phyloP scores from a whole-genome alignment of 1,140 invertebrate species.

The Heliconius himera region DNA sequence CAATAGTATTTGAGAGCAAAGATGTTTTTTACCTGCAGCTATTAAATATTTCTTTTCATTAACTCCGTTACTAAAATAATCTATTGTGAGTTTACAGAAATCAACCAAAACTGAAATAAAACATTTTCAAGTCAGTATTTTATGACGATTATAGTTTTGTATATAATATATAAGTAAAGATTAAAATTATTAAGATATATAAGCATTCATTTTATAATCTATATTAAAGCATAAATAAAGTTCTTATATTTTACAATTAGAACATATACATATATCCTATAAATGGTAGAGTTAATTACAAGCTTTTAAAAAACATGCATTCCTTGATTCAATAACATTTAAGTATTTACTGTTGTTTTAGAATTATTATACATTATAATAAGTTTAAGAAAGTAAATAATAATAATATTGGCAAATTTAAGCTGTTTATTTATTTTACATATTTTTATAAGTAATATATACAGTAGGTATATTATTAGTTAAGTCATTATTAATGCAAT shows the following conservation, averaged over 20 bases:
- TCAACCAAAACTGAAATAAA: conserved; percentile 83
- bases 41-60: conserved; percentile 83
- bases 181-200: no score
- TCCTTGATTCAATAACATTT: no score
- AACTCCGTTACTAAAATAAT: conserved; percentile 84
- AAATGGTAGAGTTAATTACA: no score
- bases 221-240: no score
- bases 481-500: neutral
- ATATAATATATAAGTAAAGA: no score
- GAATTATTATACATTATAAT: no score
- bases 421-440: conserved; percentile 55
- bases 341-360: no score
- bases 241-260: no score
- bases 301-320: no score
- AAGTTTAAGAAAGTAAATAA: neutral
- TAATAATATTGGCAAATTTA: neutral
- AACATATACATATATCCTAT: no score
- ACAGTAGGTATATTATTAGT: neutral
- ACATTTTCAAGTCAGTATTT: conserved; percentile 15
- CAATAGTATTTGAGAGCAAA: neutral
- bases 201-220: no score
- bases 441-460: conserved; percentile 37
- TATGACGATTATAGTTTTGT: neutral
- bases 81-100: conserved; percentile 84
- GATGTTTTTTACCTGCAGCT: conserved; percentile 78